These are phyloP conservation scores for Nannoperca obscura DNA, from an alignment of 2,797 vertebrate species.

Conservation along the genomic window DNA sequence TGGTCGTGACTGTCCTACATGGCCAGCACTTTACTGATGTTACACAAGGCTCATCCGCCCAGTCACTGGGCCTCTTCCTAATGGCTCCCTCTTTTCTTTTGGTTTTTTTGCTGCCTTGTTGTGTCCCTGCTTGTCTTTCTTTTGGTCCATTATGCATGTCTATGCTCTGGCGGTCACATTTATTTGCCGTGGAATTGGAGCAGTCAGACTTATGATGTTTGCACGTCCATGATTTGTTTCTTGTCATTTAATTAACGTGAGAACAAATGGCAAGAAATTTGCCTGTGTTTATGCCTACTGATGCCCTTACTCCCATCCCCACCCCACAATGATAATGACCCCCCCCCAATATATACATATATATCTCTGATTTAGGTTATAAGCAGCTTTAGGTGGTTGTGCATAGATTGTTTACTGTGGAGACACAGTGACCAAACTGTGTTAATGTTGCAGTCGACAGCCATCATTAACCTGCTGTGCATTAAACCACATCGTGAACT, in stretches of 20 bases:
- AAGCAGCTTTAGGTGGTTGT: slow-evolving; percentile 49
- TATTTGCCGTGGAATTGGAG: slow-evolving; percentile 35
- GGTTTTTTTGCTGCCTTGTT: slow-evolving; percentile 29
- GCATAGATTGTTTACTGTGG: slow-evolving; percentile 39
- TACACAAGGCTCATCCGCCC: slow-evolving; percentile 76
- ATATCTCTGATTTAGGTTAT: slow-evolving; percentile 22
- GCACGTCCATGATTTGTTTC: slow-evolving; percentile 53
- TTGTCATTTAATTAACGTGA: slow-evolving; percentile 59
- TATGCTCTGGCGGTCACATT: slow-evolving; percentile 64
- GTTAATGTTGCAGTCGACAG: slow-evolving; percentile 1
- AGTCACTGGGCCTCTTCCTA: slow-evolving; percentile 62
- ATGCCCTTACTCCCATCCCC: slow-evolving; percentile 45
- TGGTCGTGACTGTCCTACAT: slow-evolving; percentile 80
- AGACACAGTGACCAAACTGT: slow-evolving; percentile 12
- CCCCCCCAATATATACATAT: neutral
- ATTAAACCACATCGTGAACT: slow-evolving; percentile 38
- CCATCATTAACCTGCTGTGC: slow-evolving; percentile 24
- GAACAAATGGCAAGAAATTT: slow-evolving; percentile 32
- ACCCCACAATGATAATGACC: neutral
- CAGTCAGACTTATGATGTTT: slow-evolving; percentile 44
- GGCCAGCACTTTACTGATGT: slow-evolving; percentile 70
- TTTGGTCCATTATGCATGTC: slow-evolving; percentile 62
- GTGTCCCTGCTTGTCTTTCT: slow-evolving; percentile 63
- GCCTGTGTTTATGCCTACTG: slow-evolving; percentile 44
- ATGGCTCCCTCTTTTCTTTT: slow-evolving; percentile 55